Conservation (phyloP, 2,888 invertebrate species). For the Linhomoeus sp. region DNA sequence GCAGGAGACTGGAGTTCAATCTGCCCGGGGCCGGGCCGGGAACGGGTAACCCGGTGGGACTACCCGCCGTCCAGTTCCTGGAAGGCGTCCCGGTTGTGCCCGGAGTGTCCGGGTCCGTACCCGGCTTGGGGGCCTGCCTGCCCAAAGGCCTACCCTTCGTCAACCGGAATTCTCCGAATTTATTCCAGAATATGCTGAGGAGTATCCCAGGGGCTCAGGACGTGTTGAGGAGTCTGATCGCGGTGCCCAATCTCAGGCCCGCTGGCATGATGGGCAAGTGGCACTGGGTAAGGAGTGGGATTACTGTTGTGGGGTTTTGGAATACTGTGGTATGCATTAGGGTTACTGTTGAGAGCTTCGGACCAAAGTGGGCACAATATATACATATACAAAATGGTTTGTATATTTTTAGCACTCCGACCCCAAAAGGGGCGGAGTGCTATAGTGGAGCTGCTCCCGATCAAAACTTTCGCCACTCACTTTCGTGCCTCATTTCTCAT, state of each 20-base stretch:
- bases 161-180: constrained; percentile 9
- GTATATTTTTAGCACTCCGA: too few relatives aligned
- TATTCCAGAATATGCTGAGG: constrained; percentile 12
- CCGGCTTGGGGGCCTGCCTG: constrained; percentile 16
- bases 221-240: constrained; percentile 14
- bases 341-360: too few relatives aligned
- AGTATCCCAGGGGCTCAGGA: constrained; percentile 18
- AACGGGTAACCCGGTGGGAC: background rate
- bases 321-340: too few relatives aligned
- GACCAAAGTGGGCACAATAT: too few relatives aligned
- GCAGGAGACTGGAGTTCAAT: background rate
- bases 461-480: too few relatives aligned
- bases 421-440: too few relatives aligned
- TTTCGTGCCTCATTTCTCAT: too few relatives aligned
- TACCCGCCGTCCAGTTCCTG: constrained; percentile 13
- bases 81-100: constrained; percentile 17
- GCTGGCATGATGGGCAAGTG: constrained; percentile 13
- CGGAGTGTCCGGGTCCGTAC: constrained; percentile 14
- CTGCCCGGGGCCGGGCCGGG: background rate
- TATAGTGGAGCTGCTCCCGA: too few relatives aligned
- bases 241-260: constrained; percentile 11
- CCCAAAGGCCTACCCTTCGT: constrained; percentile 14
- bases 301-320: too few relatives aligned
- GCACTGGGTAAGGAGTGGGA: constrained; percentile 17
- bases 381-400: too few relatives aligned